Percentiles rank a stretch among this genome's conserved stretches.
These are phyloP conservation scores for Gallinago paraguaiae DNA, from an alignment of 2,113 vertebrate species.

Conservation along the genomic window DNA sequence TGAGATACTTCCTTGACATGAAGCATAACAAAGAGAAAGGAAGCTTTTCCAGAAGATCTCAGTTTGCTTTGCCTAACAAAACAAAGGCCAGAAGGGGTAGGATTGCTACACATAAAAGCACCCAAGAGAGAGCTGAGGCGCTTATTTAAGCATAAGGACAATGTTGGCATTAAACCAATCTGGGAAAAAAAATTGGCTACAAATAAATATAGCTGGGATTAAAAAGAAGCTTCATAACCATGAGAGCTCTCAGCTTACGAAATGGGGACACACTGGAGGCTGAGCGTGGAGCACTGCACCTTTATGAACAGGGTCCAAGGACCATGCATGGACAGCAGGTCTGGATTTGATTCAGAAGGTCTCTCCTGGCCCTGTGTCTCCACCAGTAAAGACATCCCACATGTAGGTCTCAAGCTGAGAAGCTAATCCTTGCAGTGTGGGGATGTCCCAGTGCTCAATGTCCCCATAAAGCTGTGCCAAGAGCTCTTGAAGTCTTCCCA, in stretches of 20 bases:
- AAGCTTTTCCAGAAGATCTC: not conserved
- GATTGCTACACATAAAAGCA: slow-evolving; percentile 18
- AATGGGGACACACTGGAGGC: not conserved
- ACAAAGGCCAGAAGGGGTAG: slow-evolving; percentile 17
- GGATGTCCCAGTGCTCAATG: not conserved
- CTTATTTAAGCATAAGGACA: slow-evolving; percentile 5
- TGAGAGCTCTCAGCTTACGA: not conserved
- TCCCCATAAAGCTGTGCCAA: not conserved
- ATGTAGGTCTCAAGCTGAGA: not conserved
- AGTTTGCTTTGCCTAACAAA: slow-evolving; percentile 28
- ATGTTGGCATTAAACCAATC: not conserved
- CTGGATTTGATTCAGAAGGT: not conserved
- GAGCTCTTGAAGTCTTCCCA: not conserved
- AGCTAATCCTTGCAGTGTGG: not conserved
- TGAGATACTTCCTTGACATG: not conserved
- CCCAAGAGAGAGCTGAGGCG: not conserved
- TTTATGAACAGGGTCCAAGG: not conserved
- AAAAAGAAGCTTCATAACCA: not conserved
- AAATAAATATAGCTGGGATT: not conserved
- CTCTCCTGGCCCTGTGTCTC: not conserved
- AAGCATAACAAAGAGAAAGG: not conserved
- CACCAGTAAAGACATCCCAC: not conserved
- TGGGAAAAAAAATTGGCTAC: not conserved
- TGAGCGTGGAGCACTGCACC: not conserved
- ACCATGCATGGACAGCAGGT: not conserved